Evolutionary conservation across 2,888 invertebrate species (phyloP), one percentile per base, ranked within the genome.

Genomic region (Hermodice carunculata): DNA sequence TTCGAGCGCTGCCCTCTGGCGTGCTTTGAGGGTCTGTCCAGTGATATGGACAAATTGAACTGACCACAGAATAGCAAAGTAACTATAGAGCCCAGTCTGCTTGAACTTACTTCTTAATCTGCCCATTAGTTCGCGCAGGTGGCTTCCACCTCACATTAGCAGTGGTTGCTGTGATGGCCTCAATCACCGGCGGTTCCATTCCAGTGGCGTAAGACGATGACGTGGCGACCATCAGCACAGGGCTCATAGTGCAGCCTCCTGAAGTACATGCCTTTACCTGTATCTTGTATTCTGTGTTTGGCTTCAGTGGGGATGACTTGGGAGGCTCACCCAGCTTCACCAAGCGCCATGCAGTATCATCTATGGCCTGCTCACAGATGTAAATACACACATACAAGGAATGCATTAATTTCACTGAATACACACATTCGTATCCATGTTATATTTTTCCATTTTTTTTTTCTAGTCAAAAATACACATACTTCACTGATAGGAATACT

Each of bases 261-360:
- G 67, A 69, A 3, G 82, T 84, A 62, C 85, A 85, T 3, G 80
- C 83, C 56, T 81, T 82, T 26, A 82, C 70, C 53, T 73, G 70
- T 0, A 84, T 71, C 17, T 61, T 64, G 66, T 85, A 85, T 29
- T 78, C 64, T 17, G 80, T 81, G 72, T 72, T 82, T 1, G 85
- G 83, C 49, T 72, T 69, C 24, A 85, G 73, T 51, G 57, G 60
- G 3, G 49, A 4, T n/a, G n/a, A n/a, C n/a, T n/a, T n/a, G 5
- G 19, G 28, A 8, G 32, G 51, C 32, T 44, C 34, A 28, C 59
- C 63, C 19, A 58, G 11, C 11, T 24, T 34, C 44, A 31, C 46
- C 51, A 14, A 22, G 17, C 19, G 17, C 19, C n/a, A n/a, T n/a
- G n/a, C n/a, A 22, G 46, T 26, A 46, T 14, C 28, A 2, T n/a